These are phyloP conservation scores for Mastacembelus armatus DNA, from an alignment of 2,797 vertebrate genomes.

Conservation along the genomic window DNA sequence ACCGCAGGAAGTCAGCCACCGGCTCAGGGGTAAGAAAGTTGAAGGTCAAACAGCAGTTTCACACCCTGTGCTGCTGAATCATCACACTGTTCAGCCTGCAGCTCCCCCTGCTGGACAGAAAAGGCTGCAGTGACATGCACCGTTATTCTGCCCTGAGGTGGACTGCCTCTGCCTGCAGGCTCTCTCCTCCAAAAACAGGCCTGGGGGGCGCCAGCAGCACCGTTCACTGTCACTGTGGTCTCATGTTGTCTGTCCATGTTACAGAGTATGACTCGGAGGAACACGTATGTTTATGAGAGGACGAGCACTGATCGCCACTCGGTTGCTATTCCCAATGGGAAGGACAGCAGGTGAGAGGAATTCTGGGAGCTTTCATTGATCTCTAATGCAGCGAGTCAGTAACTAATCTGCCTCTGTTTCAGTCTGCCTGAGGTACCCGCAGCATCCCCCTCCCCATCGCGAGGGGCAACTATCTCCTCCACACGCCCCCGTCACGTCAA, in stretches of 20 bases:
- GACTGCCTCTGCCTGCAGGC: too few relatives aligned
- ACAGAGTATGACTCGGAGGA: conserved; percentile 81
- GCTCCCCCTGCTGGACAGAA: too few relatives aligned
- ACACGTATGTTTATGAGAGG: conserved; percentile 91
- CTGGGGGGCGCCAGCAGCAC: too few relatives aligned
- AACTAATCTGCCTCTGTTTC: conserved; percentile 1
- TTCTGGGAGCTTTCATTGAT: not conserved
- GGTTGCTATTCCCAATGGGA: conserved; percentile 87
- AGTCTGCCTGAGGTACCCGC: conserved; percentile 89
- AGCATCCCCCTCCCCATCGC: conserved; percentile 67
- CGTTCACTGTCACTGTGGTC: too few relatives aligned
- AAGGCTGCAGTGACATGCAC: too few relatives aligned
- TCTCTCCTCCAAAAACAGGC: too few relatives aligned
- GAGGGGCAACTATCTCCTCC: conserved; percentile 76
- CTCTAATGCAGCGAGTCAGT: not conserved
- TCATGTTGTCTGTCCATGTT: conserved; percentile 26
- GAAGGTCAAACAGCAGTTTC: not conserved
- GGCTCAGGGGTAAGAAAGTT: conserved; percentile 71
- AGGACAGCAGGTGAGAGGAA: conserved; percentile 88
- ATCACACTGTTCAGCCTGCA: too few relatives aligned
- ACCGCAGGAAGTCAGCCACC: conserved; percentile 86
- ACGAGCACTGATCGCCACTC: conserved; percentile 85
- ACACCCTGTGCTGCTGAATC: too few relatives aligned
- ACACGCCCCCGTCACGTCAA: conserved; percentile 92
- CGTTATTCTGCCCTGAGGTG: too few relatives aligned